Conservation (phyloP, 2,113 vertebrate species). For the Ancistrus triradiatus region DNA sequence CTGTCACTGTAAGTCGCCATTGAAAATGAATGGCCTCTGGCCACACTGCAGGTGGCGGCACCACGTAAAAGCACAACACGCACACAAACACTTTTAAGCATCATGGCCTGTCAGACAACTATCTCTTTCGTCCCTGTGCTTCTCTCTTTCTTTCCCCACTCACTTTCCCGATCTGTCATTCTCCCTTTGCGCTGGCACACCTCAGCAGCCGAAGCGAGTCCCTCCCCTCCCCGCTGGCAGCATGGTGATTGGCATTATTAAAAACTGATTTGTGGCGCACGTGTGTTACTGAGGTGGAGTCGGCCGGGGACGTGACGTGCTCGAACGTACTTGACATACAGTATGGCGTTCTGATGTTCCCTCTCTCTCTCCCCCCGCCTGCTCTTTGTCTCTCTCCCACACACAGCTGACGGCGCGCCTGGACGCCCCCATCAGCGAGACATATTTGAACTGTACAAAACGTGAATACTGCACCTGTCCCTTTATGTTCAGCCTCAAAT, state of each 20-base stretch:
- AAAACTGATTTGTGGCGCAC: conserved; percentile 72
- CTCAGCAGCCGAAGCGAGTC: background rate
- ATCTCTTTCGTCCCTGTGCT: conserved; percentile 42
- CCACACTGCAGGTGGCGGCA: too few relatives aligned
- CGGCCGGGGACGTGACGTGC: conserved; percentile 52
- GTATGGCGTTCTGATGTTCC: background rate
- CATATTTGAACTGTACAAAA: conserved; percentile 22
- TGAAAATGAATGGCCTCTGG: too few relatives aligned
- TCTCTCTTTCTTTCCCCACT: background rate
- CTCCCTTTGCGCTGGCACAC: background rate
- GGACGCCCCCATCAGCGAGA: conserved; percentile 5
- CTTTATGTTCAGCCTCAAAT: conserved; percentile 24
- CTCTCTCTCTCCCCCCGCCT: background rate
- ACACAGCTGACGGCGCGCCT: background rate
- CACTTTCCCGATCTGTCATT: background rate
- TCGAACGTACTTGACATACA: conserved; percentile 62
- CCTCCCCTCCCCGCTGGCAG: conserved; percentile 53
- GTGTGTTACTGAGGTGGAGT: conserved; percentile 58
- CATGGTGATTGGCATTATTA: conserved; percentile 74
- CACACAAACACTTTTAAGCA: too few relatives aligned
- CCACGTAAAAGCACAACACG: too few relatives aligned
- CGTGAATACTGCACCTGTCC: conserved; percentile 16
- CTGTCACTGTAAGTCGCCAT: too few relatives aligned
- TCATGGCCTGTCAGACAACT: too few relatives aligned
- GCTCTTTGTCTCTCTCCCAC: background rate